Base-by-base conservation (phyloP, 2,113 vertebrate genomes). In the Rana temporaria region DNA sequence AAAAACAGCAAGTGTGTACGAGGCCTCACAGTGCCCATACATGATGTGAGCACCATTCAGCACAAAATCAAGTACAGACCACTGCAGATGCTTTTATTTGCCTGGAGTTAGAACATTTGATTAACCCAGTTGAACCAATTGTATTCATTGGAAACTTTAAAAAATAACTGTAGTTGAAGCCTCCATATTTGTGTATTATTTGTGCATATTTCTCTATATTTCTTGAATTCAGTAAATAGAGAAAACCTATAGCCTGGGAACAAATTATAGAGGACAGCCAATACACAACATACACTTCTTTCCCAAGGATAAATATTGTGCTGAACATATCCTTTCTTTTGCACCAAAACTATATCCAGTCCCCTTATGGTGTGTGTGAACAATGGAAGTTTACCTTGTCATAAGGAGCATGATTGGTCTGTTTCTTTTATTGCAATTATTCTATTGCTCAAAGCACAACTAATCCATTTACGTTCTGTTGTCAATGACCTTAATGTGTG, bases 381-480 rank as follows among this genome's bases (percentile, higher is more conserved):
- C 60, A 26, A 63, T 63, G 14, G 20, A 22, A 15, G 60, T 22
- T 63, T 63, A 63, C 20, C 20, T 63, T 63, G 60, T 63, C 22
- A 63, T 22, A 62, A 22, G 20, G 20, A 26, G 60, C 24, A 20
- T 24, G 12, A 24, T 26, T 63, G 24, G 60, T 5, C 60, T 3
- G 20, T 63, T 71, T 48, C 22, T 48, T 71, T 71, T 24, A 71
- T 22, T 71, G 14, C n/a, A 53, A 70, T 70, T 70, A 48, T 38
- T 70, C 34, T 22, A 22, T 48, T 48, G 32, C 19, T 48, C n/a
- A 19, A 8, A 71, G 68, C 68, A 48, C 42, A 53, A 2, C 22
- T 53, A 65, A 55, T 52, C 60, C 53, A 30, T 78, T 78, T 62
- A 65, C 55, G 15, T 78, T 67, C 42, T 56, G n/a, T 67, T 53